Base-by-base conservation (phyloP, 2,797 vertebrate species). In the Mus caroli region DNA sequence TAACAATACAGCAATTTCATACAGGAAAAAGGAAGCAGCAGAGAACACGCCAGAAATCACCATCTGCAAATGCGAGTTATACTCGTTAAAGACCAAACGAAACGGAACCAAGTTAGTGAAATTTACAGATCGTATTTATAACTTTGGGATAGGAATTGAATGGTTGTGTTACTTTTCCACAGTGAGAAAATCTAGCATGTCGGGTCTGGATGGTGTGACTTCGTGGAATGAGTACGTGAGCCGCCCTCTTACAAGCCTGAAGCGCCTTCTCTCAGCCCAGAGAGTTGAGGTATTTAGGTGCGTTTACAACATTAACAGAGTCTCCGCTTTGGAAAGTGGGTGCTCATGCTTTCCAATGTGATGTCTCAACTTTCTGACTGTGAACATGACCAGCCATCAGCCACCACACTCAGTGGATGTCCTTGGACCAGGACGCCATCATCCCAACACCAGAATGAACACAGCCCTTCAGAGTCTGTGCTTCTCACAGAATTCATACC, bases 1-100 rank as follows among this genome's bases (percentile, higher is more conserved):
- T 96, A 99, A 98, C 98, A 99, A 98, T 98, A 99, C 98, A 99
- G 98, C 98, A 98, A 98, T 98, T 99, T 99, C 98, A 99, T 99
- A 99, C 71, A 91, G 58, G 91, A 97, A 98, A 97, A 97, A 83
- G 54, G 92, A 92, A 98, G 97, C 92, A 95, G 98, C 98, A 99
- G 98, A 99, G 98, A 98, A 98, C 56, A 97, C 99, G 99, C 98
- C 97, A 99, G 98, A 98, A 99, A 99, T 94, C 97, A 98, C 97
- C 98, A 98, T 94, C 97, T 95, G 97, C 95, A 97, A 98, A 96
- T 92, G 96, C 97, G 97, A 98, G 96, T 96, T 97, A 95, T 88
- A 99, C 98, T 98, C 98, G 98, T 99, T 96, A 99, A 98, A 98
- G 98, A 99, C 98, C 78, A 64, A 99, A 99, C 96, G 95, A 98